phyloP scores from a whole-genome alignment of 2,797 vertebrate genomes.

The Sardinella longiceps region DNA sequence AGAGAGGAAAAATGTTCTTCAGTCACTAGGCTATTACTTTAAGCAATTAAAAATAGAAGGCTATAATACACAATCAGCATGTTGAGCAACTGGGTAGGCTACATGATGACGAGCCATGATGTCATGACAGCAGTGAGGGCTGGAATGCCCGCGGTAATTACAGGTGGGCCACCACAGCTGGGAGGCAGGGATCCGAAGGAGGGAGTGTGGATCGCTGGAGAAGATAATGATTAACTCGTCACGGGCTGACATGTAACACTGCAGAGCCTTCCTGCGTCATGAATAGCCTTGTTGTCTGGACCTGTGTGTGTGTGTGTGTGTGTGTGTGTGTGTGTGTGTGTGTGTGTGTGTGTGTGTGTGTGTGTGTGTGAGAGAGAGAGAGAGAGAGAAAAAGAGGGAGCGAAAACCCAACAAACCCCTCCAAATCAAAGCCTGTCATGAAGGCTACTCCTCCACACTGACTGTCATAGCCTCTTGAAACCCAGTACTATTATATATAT shows the following conservation, averaged over 20 bases:
- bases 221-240: conserved; percentile 15
- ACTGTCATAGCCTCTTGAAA: neutral
- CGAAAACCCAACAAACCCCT: neutral
- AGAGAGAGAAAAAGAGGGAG: neutral
- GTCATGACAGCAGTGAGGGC: conserved; percentile 16
- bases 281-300: conserved; percentile 18
- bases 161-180: conserved; percentile 22
- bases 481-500: neutral
- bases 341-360: neutral
- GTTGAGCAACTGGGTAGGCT: neutral
- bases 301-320: neutral
- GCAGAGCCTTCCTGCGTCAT: conserved; percentile 3
- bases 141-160: conserved; percentile 14
- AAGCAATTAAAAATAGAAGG: neutral
- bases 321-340: neutral
- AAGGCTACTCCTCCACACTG: neutral
- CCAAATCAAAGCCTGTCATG: neutral
- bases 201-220: neutral
- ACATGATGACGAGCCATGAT: conserved; percentile 2
- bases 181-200: neutral
- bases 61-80: neutral
- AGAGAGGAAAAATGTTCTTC: neutral
- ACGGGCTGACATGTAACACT: neutral
- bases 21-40: neutral
- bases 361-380: neutral